Conservation (phyloP, 2,888 invertebrate genomes). For the Macrosiphum euphorbiae region DNA sequence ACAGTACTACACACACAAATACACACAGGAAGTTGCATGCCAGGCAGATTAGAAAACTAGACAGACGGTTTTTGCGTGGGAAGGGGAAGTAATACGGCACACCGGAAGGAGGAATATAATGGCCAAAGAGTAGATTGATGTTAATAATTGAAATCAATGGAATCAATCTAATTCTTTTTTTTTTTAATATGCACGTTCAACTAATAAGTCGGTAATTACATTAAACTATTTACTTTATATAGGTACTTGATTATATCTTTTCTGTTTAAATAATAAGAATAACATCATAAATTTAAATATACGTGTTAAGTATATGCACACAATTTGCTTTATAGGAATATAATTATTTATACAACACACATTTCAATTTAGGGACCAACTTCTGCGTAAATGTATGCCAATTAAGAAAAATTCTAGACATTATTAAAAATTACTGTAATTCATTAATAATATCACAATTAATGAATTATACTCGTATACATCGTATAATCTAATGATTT, state of each 20-base stretch:
- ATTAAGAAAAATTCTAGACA: not conserved
- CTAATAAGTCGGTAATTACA: not conserved
- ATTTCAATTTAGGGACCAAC: not conserved
- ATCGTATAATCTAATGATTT: not conserved
- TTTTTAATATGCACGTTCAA: not conserved
- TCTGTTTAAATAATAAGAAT: not conserved
- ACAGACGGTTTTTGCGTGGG: constrained; percentile 54
- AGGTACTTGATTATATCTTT: not conserved
- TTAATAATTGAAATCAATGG: constrained; percentile 45
- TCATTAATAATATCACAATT: not conserved
- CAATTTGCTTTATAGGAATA: not conserved
- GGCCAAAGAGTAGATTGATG: constrained; percentile 38
- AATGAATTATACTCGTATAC: not conserved
- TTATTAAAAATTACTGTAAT: not conserved
- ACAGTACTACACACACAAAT: not conserved
- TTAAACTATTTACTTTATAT: too few relatives aligned
- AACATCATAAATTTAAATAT: not conserved
- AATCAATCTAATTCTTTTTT: constrained; percentile 34
- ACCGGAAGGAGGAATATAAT: constrained; percentile 41
- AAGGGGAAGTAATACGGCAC: constrained; percentile 48
- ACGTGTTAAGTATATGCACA: not conserved
- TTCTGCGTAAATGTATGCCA: not conserved
- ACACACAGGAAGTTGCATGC: constrained; percentile 57
- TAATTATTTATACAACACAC: not conserved
- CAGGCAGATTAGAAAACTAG: constrained; percentile 56